Percentiles rank a stretch among this genome's conserved stretches.
phyloP scores from a whole-genome alignment of 1,140 invertebrate species.

The Apis florea region DNA sequence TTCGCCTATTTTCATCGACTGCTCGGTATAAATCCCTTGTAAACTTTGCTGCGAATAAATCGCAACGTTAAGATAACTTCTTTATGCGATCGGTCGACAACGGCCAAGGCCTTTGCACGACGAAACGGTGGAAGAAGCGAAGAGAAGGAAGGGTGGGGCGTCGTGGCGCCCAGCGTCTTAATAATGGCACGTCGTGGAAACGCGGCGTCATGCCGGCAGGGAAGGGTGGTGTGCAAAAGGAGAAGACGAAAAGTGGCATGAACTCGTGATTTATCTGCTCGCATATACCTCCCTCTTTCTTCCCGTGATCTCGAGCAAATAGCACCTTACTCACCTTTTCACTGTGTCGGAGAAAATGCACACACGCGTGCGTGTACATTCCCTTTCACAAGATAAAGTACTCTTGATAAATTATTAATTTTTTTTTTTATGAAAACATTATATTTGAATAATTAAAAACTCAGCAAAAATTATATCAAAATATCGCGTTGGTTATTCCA shows the following conservation, averaged over 20 bases:
- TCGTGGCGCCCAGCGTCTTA: conserved; percentile 59
- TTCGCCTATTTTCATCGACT: conserved; percentile 14
- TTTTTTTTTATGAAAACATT: too few relatives aligned
- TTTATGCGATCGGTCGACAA: conserved; percentile 32
- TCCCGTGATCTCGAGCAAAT: conserved; percentile 48
- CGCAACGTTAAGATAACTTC: conserved; percentile 43
- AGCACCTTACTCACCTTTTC: conserved; percentile 1
- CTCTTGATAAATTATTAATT: too few relatives aligned
- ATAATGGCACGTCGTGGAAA: conserved; percentile 60
- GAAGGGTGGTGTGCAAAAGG: conserved; percentile 14
- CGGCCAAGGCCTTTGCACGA: background rate
- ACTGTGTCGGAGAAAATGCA: background rate
- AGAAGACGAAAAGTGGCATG: conserved; percentile 41
- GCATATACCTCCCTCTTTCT: conserved; percentile 44
- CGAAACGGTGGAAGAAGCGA: background rate
- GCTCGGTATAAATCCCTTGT: conserved; percentile 8
- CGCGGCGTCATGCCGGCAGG: conserved; percentile 52
- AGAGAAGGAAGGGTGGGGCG: background rate
- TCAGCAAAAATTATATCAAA: too few relatives aligned
- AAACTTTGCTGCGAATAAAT: conserved; percentile 38
- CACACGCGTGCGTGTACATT: too few relatives aligned
- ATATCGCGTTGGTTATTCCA: too few relatives aligned
- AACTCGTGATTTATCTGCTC: conserved; percentile 63
- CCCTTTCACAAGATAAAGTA: too few relatives aligned
- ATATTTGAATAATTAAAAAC: too few relatives aligned